Evolutionary conservation across 1,140 invertebrate species (phyloP).

Genomic region (Apis mellifera): DNA sequence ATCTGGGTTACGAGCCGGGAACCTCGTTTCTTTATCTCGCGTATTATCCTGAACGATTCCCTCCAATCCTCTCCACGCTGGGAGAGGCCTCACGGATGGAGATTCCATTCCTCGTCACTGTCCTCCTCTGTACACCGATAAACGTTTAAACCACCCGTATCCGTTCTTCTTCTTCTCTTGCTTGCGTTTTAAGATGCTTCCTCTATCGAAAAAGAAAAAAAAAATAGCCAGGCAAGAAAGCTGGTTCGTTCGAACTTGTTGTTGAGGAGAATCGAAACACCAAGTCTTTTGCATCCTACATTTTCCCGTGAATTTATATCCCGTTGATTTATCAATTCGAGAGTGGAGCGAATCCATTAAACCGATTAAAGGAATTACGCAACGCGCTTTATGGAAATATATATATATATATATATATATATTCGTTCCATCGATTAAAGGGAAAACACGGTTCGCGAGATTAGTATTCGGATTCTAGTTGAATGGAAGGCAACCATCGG

Average conservation of each 20-base stretch:
- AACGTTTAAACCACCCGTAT: slow-evolving; percentile 24
- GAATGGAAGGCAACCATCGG: background rate
- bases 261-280: too few relatives aligned
- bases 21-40: slow-evolving; percentile 70
- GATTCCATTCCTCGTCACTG: background rate
- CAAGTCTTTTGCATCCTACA: too few relatives aligned
- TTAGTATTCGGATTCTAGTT: slow-evolving; percentile 2
- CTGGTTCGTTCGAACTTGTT: too few relatives aligned
- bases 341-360: too few relatives aligned
- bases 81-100: background rate
- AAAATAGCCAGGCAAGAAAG: too few relatives aligned
- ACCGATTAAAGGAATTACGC: background rate
- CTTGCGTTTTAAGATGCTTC: background rate
- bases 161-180: background rate
- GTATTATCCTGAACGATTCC: background rate
- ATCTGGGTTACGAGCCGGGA: slow-evolving; percentile 75
- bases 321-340: too few relatives aligned
- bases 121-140: slow-evolving; percentile 16
- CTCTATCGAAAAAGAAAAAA: background rate
- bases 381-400: background rate
- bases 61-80: background rate
- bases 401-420: background rate
- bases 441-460: background rate
- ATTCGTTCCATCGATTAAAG: background rate
- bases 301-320: too few relatives aligned